phyloP scores from a whole-genome alignment of 2,888 invertebrate genomes.

The Ormyrus rosae region DNA sequence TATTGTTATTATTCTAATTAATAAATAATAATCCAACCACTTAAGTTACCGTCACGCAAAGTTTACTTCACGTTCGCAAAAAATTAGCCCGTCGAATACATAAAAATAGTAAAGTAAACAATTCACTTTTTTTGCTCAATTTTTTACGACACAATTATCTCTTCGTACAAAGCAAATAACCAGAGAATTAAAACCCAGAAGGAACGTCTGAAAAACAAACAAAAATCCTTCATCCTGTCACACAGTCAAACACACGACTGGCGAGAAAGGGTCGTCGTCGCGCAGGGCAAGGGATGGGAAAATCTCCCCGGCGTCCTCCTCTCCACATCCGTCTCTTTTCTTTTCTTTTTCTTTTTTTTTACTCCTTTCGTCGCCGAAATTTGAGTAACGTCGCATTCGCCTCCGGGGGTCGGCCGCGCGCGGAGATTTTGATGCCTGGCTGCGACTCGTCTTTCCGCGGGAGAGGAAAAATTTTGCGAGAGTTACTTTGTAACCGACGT shows the following conservation, averaged over 20 bases:
- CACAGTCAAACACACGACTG: neutral
- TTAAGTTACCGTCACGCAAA: too few species aligned
- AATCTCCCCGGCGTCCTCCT: neutral
- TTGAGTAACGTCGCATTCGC: slow-evolving; percentile 63
- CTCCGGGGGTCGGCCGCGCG: slow-evolving; percentile 8
- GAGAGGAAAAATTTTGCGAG: slow-evolving; percentile 49
- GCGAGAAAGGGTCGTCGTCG: slow-evolving; percentile 22
- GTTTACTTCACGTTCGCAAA: too few species aligned
- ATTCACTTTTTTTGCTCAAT: too few species aligned
- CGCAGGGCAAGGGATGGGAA: neutral
- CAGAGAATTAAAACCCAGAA: too few species aligned
- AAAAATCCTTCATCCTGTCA: slow-evolving; percentile 1
- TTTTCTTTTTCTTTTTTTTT: slow-evolving; percentile 59
- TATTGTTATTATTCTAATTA: too few species aligned
- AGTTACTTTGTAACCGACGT: neutral
- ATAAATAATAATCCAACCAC: too few species aligned
- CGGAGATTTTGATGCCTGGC: slow-evolving; percentile 53
- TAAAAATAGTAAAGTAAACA: too few species aligned
- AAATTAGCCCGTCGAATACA: too few species aligned
- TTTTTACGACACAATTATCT: too few species aligned
- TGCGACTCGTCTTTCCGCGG: slow-evolving; percentile 53
- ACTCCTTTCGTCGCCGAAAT: slow-evolving; percentile 69
- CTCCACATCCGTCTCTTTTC: slow-evolving; percentile 12
- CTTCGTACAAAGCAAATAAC: too few species aligned
- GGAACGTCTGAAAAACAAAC: slow-evolving; percentile 11